phyloP scores from a whole-genome alignment of 2,888 invertebrate genomes.

The Lordiphosa fenestrarum region DNA sequence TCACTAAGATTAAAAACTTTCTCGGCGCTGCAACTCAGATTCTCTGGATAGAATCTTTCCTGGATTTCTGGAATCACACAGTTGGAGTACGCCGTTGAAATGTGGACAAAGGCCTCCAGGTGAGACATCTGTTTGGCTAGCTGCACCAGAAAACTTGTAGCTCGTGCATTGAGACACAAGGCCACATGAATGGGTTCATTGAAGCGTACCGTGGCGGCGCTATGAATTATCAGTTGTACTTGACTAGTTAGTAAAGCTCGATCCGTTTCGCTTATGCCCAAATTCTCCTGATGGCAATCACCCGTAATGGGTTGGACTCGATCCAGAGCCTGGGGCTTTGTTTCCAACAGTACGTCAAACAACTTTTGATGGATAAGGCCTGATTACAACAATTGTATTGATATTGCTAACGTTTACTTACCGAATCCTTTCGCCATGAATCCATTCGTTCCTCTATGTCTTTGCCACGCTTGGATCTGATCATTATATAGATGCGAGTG shows the following conservation, averaged over 20 bases:
- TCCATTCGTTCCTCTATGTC: constrained; percentile 8
- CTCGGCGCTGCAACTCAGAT: constrained; percentile 66
- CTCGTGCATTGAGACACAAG: constrained; percentile 85
- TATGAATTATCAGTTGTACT: constrained; percentile 22
- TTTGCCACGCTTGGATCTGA: constrained; percentile 13
- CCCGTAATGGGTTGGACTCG: constrained; percentile 14
- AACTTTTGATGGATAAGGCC: constrained; percentile 1
- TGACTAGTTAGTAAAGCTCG: constrained; percentile 35
- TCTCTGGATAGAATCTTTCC: constrained; percentile 78
- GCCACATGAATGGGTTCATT: constrained; percentile 82
- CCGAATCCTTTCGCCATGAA: constrained; percentile 3
- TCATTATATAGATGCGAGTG: constrained; percentile 19
- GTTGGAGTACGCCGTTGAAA: constrained; percentile 80
- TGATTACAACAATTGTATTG: neutral
- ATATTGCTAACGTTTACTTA: neutral
- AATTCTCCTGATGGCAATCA: constrained; percentile 13
- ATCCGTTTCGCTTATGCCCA: constrained; percentile 21
- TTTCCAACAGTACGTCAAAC: constrained; percentile 13
- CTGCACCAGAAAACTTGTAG: constrained; percentile 84
- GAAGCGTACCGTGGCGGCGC: constrained; percentile 30
- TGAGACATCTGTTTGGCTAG: constrained; percentile 83
- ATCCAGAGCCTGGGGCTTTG: constrained; percentile 18
- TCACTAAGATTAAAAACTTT: constrained; percentile 74
- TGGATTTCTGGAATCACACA: constrained; percentile 71
- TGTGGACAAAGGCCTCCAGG: constrained; percentile 82